These are phyloP conservation scores for Whitmania pigra DNA, from an alignment of 1,140 invertebrate species.

Conservation along the genomic window DNA sequence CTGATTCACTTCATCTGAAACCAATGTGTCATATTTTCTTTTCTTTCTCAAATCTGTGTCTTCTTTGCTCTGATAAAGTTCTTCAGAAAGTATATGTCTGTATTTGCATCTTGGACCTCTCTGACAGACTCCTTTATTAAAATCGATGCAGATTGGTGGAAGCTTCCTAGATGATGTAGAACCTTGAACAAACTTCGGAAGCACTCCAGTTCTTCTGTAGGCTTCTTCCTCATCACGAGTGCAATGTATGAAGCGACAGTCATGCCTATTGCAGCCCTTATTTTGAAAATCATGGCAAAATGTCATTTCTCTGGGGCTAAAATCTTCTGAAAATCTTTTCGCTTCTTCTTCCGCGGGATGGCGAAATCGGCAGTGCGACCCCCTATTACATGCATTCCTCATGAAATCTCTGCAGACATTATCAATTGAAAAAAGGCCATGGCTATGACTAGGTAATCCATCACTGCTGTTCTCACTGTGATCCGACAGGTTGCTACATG, in stretches of 20 bases:
- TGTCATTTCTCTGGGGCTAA: conserved; percentile 44
- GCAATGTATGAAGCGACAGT: conserved; percentile 60
- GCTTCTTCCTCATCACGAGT: conserved; percentile 62
- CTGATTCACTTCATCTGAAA: conserved; percentile 24
- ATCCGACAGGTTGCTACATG: conserved; percentile 33
- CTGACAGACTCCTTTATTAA: conserved; percentile 57
- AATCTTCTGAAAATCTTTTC: conserved; percentile 26
- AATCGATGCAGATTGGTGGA: conserved; percentile 60
- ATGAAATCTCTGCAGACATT: conserved; percentile 50
- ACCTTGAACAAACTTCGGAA: conserved; percentile 31
- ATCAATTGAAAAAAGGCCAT: conserved; percentile 27
- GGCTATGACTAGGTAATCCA: conserved; percentile 26
- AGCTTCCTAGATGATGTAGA: conserved; percentile 35
- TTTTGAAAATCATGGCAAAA: conserved; percentile 78
- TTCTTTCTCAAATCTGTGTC: conserved; percentile 3
- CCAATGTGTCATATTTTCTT: conserved; percentile 10
- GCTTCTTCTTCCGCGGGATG: conserved; percentile 33
- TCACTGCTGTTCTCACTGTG: conserved; percentile 36
- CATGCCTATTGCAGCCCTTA: conserved; percentile 39
- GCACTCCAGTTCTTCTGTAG: conserved; percentile 47
- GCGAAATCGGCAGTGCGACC: conserved; percentile 54
- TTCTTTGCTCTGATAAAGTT: conserved; percentile 4
- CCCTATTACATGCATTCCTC: conserved; percentile 58
- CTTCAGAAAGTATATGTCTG: conserved; percentile 41
- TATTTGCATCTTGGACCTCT: conserved; percentile 49